Conservation (phyloP, 1,140 invertebrate genomes). For the Bombus sylvicola region DNA sequence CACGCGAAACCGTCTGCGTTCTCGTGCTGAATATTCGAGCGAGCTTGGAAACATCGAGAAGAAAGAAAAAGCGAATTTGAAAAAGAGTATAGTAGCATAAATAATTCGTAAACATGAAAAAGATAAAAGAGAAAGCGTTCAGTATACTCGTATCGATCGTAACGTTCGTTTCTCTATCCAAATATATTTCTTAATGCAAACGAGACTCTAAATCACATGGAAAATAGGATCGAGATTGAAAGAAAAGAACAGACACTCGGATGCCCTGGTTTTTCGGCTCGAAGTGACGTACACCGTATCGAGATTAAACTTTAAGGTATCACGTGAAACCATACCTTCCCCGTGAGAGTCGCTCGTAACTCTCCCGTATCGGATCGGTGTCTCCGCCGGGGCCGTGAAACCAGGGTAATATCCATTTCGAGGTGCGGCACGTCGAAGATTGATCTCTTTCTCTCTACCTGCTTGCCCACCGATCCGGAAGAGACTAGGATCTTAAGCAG, state of each 20-base stretch:
- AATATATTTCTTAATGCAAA: background rate
- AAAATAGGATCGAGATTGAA: background rate
- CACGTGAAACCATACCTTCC: slow-evolving; percentile 63
- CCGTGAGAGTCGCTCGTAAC: slow-evolving; percentile 48
- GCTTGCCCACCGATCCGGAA: slow-evolving; percentile 43
- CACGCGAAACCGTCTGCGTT: background rate
- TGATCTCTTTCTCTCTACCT: slow-evolving; percentile 53
- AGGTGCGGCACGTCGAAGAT: slow-evolving; percentile 58
- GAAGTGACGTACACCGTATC: slow-evolving; percentile 46
- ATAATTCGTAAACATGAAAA: background rate
- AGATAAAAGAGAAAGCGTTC: background rate
- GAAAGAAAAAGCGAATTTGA: no score
- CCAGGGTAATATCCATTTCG: slow-evolving; percentile 59
- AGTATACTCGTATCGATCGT: background rate
- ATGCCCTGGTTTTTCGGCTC: slow-evolving; percentile 24
- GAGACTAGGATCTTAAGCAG: slow-evolving; percentile 34
- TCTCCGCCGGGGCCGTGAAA: slow-evolving; percentile 49
- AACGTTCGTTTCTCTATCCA: background rate
- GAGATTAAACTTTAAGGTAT: slow-evolving; percentile 70
- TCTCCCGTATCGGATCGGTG: slow-evolving; percentile 59
- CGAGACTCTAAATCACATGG: background rate
- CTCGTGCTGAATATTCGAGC: background rate
- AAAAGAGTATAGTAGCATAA: background rate
- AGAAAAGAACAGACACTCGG: background rate
- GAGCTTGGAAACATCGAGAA: background rate